Percentiles rank a stretch among this genome's conserved stretches.
Evolutionary conservation across 2,888 invertebrate genomes (phyloP).

Genomic region (Andrena flavipes): DNA sequence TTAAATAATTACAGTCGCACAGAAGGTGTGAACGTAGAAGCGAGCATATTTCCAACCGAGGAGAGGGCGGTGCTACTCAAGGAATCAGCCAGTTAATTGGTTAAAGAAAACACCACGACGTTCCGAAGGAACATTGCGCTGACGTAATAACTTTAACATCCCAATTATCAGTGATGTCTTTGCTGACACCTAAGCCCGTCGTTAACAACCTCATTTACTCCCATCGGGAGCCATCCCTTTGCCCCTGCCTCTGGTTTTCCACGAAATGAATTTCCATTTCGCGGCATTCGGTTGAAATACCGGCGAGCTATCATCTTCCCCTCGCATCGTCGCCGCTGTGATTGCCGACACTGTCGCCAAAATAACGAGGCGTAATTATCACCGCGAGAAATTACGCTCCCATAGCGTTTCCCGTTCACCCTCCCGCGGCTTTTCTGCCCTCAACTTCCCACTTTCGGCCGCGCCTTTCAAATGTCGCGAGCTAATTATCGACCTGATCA

Average conservation of each 20-base stretch:
- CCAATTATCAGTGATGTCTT: conserved; percentile 47
- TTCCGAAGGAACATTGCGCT: neutral
- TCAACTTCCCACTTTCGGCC: conserved; percentile 8
- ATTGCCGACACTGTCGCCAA: conserved; percentile 37
- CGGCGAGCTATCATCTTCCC: conserved; percentile 8
- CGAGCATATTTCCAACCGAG: too few relatives aligned
- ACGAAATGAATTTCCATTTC: conserved; percentile 41
- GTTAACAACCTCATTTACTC: conserved; percentile 58
- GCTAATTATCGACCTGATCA: conserved; percentile 65
- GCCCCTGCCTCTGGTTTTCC: conserved; percentile 17
- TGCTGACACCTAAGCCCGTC: conserved; percentile 41
- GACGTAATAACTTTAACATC: conserved; percentile 42
- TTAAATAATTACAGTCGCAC: too few relatives aligned
- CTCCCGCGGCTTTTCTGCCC: neutral
- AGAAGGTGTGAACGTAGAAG: too few relatives aligned
- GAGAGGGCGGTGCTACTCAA: too few relatives aligned
- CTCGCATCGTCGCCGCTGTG: neutral
- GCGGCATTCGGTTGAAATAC: conserved; percentile 23
- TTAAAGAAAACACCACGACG: too few relatives aligned
- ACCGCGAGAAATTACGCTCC: conserved; percentile 32
- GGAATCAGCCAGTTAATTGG: too few relatives aligned
- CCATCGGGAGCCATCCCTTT: conserved; percentile 25
- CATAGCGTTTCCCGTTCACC: neutral
- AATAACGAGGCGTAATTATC: conserved; percentile 57
- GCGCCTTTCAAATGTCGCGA: conserved; percentile 49